These are phyloP conservation scores for Acanthaster planci DNA, from an alignment of 35 echinoderm and acorn worm species.

Conservation along the genomic window DNA sequence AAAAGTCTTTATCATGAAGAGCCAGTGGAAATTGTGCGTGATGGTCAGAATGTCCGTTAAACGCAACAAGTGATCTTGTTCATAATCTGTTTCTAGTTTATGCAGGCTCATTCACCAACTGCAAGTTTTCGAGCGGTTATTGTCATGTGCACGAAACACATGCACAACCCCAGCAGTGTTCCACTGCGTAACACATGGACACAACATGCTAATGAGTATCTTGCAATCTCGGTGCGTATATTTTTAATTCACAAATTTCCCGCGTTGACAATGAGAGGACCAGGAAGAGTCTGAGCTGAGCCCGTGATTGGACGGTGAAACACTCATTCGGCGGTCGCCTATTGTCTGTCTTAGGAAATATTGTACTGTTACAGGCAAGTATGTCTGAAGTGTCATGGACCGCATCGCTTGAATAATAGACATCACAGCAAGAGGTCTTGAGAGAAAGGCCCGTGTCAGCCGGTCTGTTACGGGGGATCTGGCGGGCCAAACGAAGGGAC, in stretches of 20 bases:
- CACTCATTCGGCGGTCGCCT: neutral
- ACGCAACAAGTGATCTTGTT: neutral
- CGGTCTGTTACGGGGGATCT: slow-evolving; percentile 7
- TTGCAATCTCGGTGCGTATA: neutral
- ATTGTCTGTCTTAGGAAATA: slow-evolving; percentile 14
- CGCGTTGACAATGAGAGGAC: neutral
- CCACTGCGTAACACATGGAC: neutral
- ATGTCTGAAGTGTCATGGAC: slow-evolving; percentile 2
- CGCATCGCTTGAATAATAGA: slow-evolving; percentile 20
- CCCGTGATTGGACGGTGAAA: neutral
- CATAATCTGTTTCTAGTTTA: neutral
- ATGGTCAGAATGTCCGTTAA: no score
- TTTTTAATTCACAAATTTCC: neutral
- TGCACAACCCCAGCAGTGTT: neutral
- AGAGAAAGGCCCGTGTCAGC: slow-evolving; percentile 19
- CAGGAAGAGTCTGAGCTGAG: neutral
- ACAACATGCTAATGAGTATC: neutral
- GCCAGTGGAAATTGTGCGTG: no score
- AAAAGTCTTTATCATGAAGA: neutral
- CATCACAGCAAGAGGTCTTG: slow-evolving; percentile 2
- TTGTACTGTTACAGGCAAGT: slow-evolving; percentile 26
- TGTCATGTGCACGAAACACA: neutral
- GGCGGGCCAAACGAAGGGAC: neutral
- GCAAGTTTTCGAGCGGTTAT: slow-evolving; percentile 18
- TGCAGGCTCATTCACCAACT: neutral